A percentile compares a stretch with the other conserved stretches of the same genome.
Evolutionary conservation across 2,113 vertebrate genomes (phyloP).

Genomic region (Aviceda subcristata): DNA sequence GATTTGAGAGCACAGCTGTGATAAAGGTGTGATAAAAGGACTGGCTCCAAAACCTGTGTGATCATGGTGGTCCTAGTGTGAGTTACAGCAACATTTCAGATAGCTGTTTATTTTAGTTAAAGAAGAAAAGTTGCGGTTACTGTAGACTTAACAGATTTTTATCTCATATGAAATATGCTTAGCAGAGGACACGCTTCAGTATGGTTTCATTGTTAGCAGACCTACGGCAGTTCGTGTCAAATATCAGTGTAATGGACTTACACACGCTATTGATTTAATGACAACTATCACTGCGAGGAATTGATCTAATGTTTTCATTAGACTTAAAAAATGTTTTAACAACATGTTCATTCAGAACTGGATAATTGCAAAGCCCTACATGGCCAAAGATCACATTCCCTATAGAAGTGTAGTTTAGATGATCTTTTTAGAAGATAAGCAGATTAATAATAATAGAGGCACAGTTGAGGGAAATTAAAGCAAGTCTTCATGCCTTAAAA

Average conservation of each 20-base stretch:
- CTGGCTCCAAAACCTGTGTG: background rate
- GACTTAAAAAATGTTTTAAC: conserved; percentile 72
- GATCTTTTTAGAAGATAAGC: conserved; percentile 34
- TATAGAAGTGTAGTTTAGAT: conserved; percentile 27
- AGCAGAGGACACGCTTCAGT: conserved; percentile 11
- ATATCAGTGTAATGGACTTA: conserved; percentile 42
- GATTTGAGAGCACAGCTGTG: conserved; percentile 1
- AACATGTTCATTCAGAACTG: conserved; percentile 72
- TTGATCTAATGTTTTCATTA: conserved; percentile 74
- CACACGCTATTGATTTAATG: conserved; percentile 73
- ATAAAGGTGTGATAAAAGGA: conserved; percentile 39
- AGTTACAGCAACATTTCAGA: background rate
- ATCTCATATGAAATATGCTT: conserved; percentile 3
- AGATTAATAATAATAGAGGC: conserved; percentile 37
- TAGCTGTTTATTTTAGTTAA: conserved; percentile 5
- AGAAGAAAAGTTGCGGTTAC: conserved; percentile 37
- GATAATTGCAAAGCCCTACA: background rate
- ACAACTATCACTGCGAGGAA: conserved; percentile 55
- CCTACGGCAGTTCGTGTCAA: conserved; percentile 18
- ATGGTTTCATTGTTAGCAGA: conserved; percentile 22
- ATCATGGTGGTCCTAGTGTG: conserved; percentile 13
- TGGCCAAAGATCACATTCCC: conserved; percentile 3
- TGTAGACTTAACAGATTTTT: conserved; percentile 49
- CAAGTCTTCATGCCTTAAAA: conserved; percentile 44
- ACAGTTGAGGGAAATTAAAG: conserved; percentile 26